These are phyloP conservation scores for Spilarctia lutea DNA, from an alignment of 2,888 invertebrate species.

Conservation along the genomic window DNA sequence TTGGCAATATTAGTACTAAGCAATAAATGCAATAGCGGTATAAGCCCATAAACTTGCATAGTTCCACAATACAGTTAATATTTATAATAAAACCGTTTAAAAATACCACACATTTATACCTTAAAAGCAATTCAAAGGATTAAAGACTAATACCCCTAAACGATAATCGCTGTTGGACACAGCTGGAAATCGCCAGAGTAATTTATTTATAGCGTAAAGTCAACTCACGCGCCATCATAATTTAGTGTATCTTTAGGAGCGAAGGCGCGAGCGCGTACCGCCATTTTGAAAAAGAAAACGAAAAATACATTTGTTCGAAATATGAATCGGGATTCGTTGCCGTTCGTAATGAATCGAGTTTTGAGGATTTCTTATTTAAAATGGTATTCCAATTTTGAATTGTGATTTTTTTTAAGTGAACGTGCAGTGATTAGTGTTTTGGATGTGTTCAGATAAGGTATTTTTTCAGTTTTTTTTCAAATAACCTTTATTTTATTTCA, in stretches of 20 bases:
- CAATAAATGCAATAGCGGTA: background rate
- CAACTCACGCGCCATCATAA: slow-evolving; percentile 66
- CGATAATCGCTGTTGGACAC: slow-evolving; percentile 44
- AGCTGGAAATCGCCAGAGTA: slow-evolving; percentile 55
- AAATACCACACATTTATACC: slow-evolving; percentile 9
- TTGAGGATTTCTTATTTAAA: slow-evolving; percentile 48
- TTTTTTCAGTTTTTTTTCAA: slow-evolving; percentile 12
- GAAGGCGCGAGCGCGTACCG: slow-evolving; percentile 72
- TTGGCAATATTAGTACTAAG: background rate
- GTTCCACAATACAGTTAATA: background rate
- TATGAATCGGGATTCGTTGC: slow-evolving; percentile 47
- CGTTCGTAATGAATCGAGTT: slow-evolving; percentile 40
- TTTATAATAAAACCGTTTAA: no score
- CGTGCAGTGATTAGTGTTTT: slow-evolving; percentile 39
- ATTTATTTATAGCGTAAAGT: slow-evolving; percentile 73
- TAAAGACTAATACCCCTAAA: slow-evolving; percentile 43
- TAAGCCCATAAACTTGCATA: background rate
- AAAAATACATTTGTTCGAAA: slow-evolving; percentile 40
- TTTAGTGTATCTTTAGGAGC: slow-evolving; percentile 66
- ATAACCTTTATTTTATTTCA: background rate
- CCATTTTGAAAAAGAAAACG: slow-evolving; percentile 38
- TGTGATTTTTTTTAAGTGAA: slow-evolving; percentile 42
- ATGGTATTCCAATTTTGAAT: slow-evolving; percentile 43
- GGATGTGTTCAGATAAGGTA: slow-evolving; percentile 29
- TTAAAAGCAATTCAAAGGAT: slow-evolving; percentile 25